Conservation (phyloP, 1,140 invertebrate species). For the Drosophila novamexicana region DNA sequence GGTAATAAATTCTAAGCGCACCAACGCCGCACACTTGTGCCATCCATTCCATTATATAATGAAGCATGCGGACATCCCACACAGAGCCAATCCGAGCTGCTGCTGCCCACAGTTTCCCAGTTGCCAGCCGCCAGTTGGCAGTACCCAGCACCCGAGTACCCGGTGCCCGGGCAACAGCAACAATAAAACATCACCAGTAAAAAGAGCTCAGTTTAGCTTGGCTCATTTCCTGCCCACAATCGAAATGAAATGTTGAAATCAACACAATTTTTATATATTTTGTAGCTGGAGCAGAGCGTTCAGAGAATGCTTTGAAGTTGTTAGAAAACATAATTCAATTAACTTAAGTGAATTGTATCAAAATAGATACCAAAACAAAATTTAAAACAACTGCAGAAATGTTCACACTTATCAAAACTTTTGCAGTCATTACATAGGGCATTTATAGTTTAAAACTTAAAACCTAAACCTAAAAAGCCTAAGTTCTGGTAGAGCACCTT, state of each 20-base stretch:
- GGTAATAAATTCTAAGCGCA: constrained; percentile 41
- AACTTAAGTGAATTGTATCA: constrained; percentile 20
- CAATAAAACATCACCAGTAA: constrained; percentile 18
- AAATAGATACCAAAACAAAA: neutral
- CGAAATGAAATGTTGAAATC: constrained; percentile 46
- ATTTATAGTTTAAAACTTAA: too few species aligned
- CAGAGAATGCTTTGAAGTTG: neutral
- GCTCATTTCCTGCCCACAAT: constrained; percentile 55
- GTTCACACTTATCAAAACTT: too few species aligned
- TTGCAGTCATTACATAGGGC: too few species aligned
- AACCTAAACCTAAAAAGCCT: too few species aligned
- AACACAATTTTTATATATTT: constrained; percentile 22
- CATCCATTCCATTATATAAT: constrained; percentile 48
- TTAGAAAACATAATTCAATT: constrained; percentile 22
- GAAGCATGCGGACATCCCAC: constrained; percentile 40
- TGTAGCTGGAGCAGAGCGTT: constrained; percentile 21
- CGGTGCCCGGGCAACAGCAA: constrained; percentile 18
- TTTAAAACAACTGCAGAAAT: neutral
- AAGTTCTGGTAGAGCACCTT: too few species aligned
- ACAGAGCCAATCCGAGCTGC: constrained; percentile 25
- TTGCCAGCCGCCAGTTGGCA: constrained; percentile 1
- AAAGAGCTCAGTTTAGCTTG: constrained; percentile 12
- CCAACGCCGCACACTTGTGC: constrained; percentile 37
- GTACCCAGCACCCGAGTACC: constrained; percentile 8
- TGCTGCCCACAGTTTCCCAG: constrained; percentile 31